phyloP scores from a whole-genome alignment of 1,140 invertebrate genomes.

The Paraescarpia echinospica region DNA sequence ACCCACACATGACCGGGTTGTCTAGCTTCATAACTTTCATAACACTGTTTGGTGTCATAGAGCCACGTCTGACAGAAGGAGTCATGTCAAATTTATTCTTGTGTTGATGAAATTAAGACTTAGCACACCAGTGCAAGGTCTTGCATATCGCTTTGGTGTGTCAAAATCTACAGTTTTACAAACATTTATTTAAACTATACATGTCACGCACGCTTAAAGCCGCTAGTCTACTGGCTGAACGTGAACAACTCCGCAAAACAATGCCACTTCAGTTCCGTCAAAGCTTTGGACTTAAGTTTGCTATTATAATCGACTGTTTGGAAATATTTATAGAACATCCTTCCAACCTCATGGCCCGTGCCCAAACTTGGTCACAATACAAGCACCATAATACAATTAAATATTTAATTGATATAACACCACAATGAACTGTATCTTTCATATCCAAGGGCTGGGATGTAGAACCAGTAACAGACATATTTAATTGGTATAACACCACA shows the following conservation, averaged over 20 bases:
- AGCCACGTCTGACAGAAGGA: neutral
- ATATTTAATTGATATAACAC: no score
- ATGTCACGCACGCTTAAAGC: constrained; percentile 9
- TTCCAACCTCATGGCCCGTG: no score
- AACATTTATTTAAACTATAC: constrained; percentile 9
- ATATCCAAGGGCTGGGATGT: no score
- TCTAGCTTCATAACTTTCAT: no score
- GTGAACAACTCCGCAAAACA: constrained; percentile 15
- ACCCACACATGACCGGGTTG: no score
- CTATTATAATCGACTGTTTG: no score
- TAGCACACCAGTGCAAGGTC: constrained; percentile 2
- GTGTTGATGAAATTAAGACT: constrained; percentile 16
- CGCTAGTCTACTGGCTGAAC: constrained; percentile 10
- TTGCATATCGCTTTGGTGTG: constrained; percentile 3
- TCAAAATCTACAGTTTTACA: constrained; percentile 13
- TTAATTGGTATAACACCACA: no score
- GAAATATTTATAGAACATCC: no score
- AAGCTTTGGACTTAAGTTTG: neutral
- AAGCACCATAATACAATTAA: no score
- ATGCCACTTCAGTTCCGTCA: neutral
- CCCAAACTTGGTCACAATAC: no score
- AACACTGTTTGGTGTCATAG: neutral
- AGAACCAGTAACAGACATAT: no score
- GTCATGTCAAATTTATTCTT: constrained; percentile 7
- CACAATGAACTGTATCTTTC: no score